phyloP scores from a whole-genome alignment of 2,888 invertebrate species.

The Nycteola revayana region DNA sequence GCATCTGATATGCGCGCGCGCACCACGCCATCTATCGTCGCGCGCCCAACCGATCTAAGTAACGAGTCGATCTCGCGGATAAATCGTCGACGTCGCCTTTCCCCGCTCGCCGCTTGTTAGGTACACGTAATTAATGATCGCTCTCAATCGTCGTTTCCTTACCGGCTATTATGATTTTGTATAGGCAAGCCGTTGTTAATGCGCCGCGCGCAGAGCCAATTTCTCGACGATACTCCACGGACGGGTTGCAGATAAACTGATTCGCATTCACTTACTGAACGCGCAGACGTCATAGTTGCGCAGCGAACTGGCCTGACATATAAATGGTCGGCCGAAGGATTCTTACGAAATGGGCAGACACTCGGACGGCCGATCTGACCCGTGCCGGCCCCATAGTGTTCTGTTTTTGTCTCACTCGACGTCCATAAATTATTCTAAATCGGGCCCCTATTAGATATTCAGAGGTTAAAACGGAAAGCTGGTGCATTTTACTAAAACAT shows the following conservation, averaged over 20 bases:
- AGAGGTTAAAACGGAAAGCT: slow-evolving; percentile 71
- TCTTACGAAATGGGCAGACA: slow-evolving; percentile 53
- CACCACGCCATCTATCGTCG: slow-evolving; percentile 70
- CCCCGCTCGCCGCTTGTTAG: slow-evolving; percentile 65
- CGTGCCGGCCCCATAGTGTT: slow-evolving; percentile 62
- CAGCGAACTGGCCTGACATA: slow-evolving; percentile 44
- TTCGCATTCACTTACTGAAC: slow-evolving; percentile 34
- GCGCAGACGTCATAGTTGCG: slow-evolving; percentile 39
- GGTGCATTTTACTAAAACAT: slow-evolving; percentile 74
- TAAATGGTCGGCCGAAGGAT: slow-evolving; percentile 50
- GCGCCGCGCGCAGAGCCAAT: slow-evolving; percentile 28
- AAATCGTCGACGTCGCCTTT: slow-evolving; percentile 64
- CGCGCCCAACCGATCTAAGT: slow-evolving; percentile 65
- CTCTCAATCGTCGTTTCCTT: slow-evolving; percentile 50
- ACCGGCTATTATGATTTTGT: slow-evolving; percentile 61
- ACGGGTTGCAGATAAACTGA: slow-evolving; percentile 37
- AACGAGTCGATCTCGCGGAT: slow-evolving; percentile 69
- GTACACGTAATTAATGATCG: slow-evolving; percentile 68
- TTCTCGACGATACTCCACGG: slow-evolving; percentile 35
- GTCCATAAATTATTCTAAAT: slow-evolving; percentile 77
- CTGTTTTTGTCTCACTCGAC: slow-evolving; percentile 72
- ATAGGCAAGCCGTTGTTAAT: slow-evolving; percentile 38
- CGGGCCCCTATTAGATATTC: slow-evolving; percentile 78
- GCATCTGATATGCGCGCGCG: slow-evolving; percentile 63
- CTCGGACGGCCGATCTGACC: slow-evolving; percentile 47